Evolutionary conservation across 35 echinoderm and acorn worm species (phyloP).

Genomic region (Amphiura filiformis): DNA sequence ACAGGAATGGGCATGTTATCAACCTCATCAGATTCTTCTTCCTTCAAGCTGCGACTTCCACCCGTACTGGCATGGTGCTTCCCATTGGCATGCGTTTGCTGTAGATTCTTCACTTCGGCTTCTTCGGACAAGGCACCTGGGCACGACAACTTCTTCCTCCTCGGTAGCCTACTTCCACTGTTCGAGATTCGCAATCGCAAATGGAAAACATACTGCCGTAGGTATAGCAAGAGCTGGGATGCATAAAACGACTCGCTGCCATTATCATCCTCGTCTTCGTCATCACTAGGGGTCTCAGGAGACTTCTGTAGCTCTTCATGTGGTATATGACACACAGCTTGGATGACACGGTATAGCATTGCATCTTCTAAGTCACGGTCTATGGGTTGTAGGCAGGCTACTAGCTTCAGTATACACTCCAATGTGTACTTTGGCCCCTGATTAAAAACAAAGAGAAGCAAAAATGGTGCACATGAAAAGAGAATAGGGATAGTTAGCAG

Average conservation of each 20-base stretch:
- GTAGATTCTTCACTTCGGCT: too few species aligned
- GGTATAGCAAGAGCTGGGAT: neutral
- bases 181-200: neutral
- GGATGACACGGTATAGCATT: constrained; percentile 37
- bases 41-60: too few species aligned
- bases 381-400: constrained; percentile 39
- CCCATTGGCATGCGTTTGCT: too few species aligned
- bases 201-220: neutral
- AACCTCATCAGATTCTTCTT: too few species aligned
- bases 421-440: constrained; percentile 47
- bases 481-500: too few species aligned
- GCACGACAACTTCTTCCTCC: too few species aligned
- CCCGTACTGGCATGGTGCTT: too few species aligned
- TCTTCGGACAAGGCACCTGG: too few species aligned
- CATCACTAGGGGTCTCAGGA: neutral
- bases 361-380: constrained; percentile 13
- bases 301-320: neutral
- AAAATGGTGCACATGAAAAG: too few species aligned
- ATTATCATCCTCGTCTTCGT: neutral
- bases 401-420: constrained; percentile 54
- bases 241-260: too few species aligned
- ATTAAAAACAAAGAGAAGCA: neutral
- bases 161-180: too few species aligned
- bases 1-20: too few species aligned
- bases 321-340: constrained; percentile 41